Evolutionary conservation across 2,797 vertebrate genomes (phyloP), one percentile per base, ranked within the genome.

Genomic region (Dryobates pubescens): DNA sequence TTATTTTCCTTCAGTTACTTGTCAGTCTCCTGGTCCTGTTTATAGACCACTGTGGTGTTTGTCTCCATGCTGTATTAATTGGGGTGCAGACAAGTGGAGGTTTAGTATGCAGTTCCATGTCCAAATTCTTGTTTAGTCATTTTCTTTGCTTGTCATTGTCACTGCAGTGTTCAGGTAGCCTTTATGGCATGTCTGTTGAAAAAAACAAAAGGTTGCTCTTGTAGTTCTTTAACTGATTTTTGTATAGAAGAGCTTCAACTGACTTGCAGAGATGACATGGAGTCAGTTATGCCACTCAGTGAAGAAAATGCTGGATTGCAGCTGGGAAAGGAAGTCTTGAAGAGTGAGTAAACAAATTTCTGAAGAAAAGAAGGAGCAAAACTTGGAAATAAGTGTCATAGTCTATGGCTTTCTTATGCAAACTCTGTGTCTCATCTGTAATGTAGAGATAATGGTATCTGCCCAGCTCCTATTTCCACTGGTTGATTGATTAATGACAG

Each of bases 401-500:
- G 65, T 88, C 41, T 58, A 8, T 81, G 69, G 57, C 59, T 91
- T 91, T 78, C 62, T 88, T 83, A 86, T 57, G 59, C 85, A 84
- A 93, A 85, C 74, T 74, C 63, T n/a, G 17, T 81, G 30, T 82
- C 82, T 92, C 78, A 87, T 78, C 89, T 87, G 74, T 91, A 88
- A 86, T 41, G 65, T 19, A 86, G 83, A 77, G 86, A 92, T 92
- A 92, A 86, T 87, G 65, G 27, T 82, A 94, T 79, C 89, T 91
- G 30, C 43, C 43, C 34, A 72, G 58, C 76, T 94, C 27, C 78
- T 80, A 1, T 94, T 91, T 87, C 86, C 63, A 89, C 65, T 84
- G 61, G 34, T 82, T 94, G 93, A 89, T 92, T 94, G 94, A 93
- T 94, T 94, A 93, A 86, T 90, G 86, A 69, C 83, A 82, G 19